These are phyloP conservation scores for Nyleta sp. DNA, from an alignment of 2,888 invertebrate species.

Conservation along the genomic window DNA sequence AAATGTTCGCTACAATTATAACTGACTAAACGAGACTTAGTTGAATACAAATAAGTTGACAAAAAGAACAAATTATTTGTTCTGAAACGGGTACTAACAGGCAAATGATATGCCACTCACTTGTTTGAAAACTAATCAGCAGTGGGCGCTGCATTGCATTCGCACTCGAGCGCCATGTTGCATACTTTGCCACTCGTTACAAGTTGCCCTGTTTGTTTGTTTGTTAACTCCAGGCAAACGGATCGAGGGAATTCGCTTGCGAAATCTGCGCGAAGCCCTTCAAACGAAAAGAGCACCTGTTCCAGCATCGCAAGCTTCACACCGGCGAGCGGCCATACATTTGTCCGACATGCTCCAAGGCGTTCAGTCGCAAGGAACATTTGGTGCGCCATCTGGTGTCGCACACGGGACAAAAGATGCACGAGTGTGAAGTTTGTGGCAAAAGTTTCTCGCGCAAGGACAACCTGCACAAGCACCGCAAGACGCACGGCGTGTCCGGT, in stretches of 20 bases:
- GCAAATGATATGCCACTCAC: no score
- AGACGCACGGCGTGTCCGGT: constrained; percentile 85
- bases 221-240: constrained; percentile 37
- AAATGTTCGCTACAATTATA: no score
- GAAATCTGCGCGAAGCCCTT: constrained; percentile 86
- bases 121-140: no score
- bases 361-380: constrained; percentile 88
- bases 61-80: no score
- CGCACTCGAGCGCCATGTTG: no score
- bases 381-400: constrained; percentile 86
- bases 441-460: constrained; percentile 85
- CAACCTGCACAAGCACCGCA: constrained; percentile 85
- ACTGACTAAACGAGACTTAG: no score
- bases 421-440: constrained; percentile 85
- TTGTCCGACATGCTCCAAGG: constrained; percentile 86
- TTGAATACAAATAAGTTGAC: no score
- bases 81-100: no score
- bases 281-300: constrained; percentile 87
- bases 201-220: neutral
- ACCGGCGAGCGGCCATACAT: constrained; percentile 87
- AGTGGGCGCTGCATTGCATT: no score
- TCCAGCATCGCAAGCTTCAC: constrained; percentile 87
- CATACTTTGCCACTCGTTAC: no score
- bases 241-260: constrained; percentile 82
- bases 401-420: constrained; percentile 88